phyloP scores from a whole-genome alignment of 30 jellyfish, hydroid and myxozoan species.

The Aurelia aurita complex sp. Pacific region DNA sequence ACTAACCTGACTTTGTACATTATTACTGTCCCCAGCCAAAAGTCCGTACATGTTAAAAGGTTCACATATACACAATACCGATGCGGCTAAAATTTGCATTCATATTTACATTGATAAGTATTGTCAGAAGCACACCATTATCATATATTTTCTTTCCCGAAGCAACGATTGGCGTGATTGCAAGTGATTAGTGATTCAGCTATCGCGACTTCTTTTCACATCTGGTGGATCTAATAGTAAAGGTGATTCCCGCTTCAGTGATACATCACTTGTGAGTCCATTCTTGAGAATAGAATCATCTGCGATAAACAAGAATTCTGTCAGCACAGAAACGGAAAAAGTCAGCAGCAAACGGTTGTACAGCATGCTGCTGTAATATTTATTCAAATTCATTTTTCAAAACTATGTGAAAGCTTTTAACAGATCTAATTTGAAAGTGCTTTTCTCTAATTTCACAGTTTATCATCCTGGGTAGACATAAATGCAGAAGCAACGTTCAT shows the following conservation, averaged over 20 bases:
- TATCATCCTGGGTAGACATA: too few species aligned
- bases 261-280: conserved; percentile 47
- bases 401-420: too few species aligned
- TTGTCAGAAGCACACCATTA: conserved; percentile 9
- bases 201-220: conserved; percentile 56
- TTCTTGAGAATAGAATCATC: conserved; percentile 36
- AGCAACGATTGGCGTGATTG: too few species aligned
- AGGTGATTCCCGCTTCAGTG: conserved; percentile 59
- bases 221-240: conserved; percentile 41
- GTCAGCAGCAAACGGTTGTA: too few species aligned
- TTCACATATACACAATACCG: not conserved
- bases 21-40: too few species aligned
- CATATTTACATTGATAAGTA: conserved; percentile 18
- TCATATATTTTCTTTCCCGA: not conserved
- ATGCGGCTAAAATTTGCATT: conserved; percentile 27
- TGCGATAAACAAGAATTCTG: not conserved
- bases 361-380: too few species aligned
- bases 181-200: conserved; percentile 1
- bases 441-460: too few species aligned
- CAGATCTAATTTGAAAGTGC: too few species aligned
- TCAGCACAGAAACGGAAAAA: not conserved
- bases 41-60: too few species aligned
- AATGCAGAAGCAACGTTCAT: too few species aligned
- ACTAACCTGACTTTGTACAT: too few species aligned
- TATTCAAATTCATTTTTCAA: too few species aligned